Base-by-base conservation (phyloP, 2,113 vertebrate species). In the Dasyprocta punctata region DNA sequence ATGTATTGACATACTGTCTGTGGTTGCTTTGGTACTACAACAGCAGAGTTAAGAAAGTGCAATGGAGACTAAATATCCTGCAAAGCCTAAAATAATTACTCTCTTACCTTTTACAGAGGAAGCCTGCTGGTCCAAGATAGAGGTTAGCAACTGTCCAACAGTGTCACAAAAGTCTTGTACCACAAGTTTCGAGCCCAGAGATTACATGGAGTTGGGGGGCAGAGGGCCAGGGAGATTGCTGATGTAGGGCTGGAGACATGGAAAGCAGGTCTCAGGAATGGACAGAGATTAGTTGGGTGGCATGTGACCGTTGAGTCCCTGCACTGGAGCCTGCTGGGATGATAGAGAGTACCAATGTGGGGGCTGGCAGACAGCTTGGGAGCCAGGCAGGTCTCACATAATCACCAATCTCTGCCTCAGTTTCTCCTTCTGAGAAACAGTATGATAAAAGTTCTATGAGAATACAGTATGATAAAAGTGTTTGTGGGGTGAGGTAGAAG, bases 371-470 rank as follows among this genome's bases (percentile, higher is more conserved):
- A 58, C 28, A 78, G 47, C 41, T 26, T 92, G 92, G n/a, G 16
- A 81, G 38, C 26, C 16, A 28, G 26, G 24, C 1, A 47, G 28
- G 12, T n/a, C 52, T 94, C 41, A 11, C 0, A 7, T n/a, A 65
- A 26, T 47, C 26, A 19, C 28, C 61, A 49, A 30, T 33, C 36
- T 54, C 41, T 38, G 28, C 44, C 83, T 94, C 63, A 7, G 7
- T 92, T 86, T 94, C 52, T 87, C 58, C 65, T 92, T 89, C 36
- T n/a, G 22, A 60, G 82, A 92, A 44, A 49, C n/a, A n/a, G 36
- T 75, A 44, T 24, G 19, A 38, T 20, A 7, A 28, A n/a, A 47
- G 26, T 52, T n/a, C n/a, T n/a, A n/a, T n/a, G n/a, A n/a, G 6
- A 89, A 6, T 33, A 26, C n/a, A 30, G 28, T 75, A 44, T 24